Evolutionary conservation across 2,888 invertebrate genomes (phyloP).

Genomic region (Gortyna flavago): DNA sequence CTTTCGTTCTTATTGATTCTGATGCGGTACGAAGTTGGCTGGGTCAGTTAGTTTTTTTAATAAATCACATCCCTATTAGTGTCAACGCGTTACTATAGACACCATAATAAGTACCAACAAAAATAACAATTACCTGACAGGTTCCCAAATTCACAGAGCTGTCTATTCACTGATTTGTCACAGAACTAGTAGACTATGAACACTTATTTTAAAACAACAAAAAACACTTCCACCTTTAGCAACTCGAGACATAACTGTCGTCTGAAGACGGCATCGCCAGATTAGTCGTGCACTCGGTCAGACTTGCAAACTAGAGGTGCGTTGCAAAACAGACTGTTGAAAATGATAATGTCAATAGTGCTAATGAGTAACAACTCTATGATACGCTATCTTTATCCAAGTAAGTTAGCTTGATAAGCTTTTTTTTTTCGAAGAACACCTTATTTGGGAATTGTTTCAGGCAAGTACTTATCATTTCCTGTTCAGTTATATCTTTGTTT

Average conservation of each 20-base stretch:
- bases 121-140: constrained; percentile 23
- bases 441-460: constrained; percentile 12
- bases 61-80: constrained; percentile 7
- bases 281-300: constrained; percentile 60
- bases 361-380: constrained; percentile 67
- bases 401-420: constrained; percentile 45
- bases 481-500: background rate
- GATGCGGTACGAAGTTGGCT: too few species aligned
- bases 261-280: constrained; percentile 65
- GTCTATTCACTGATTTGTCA: constrained; percentile 64
- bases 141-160: constrained; percentile 17
- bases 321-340: constrained; percentile 60
- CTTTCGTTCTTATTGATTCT: too few species aligned
- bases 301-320: constrained; percentile 55
- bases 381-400: constrained; percentile 62
- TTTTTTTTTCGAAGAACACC: constrained; percentile 6
- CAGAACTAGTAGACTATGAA: constrained; percentile 67
- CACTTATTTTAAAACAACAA: constrained; percentile 66
- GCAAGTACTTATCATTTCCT: constrained; percentile 11
- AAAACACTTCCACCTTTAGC: constrained; percentile 64
- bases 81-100: constrained; percentile 1
- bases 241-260: constrained; percentile 75
- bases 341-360: constrained; percentile 68
- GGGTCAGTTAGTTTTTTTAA: too few species aligned
- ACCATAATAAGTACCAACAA: background rate